Percentiles rank a stretch among this genome's conserved stretches.
These are phyloP conservation scores for Hypsopygia costalis DNA, from an alignment of 2,888 invertebrate species.

Conservation along the genomic window DNA sequence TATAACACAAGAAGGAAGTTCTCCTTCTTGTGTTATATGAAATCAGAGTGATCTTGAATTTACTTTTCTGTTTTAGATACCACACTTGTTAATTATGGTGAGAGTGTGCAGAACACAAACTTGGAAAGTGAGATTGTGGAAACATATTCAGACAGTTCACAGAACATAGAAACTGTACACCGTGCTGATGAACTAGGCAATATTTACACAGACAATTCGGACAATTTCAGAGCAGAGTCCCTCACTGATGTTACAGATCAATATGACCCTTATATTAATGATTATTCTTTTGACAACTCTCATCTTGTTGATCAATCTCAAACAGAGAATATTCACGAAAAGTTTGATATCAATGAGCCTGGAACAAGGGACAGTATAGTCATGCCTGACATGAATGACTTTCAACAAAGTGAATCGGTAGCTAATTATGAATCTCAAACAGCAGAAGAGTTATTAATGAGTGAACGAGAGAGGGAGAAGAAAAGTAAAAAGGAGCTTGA, in stretches of 20 bases:
- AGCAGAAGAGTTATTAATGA: slow-evolving; percentile 64
- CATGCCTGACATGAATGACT: slow-evolving; percentile 47
- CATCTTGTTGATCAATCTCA: slow-evolving; percentile 37
- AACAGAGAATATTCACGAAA: slow-evolving; percentile 34
- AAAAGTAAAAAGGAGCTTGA: slow-evolving; percentile 92
- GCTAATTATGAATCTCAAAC: slow-evolving; percentile 53
- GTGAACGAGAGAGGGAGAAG: slow-evolving; percentile 83
- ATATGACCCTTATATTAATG: slow-evolving; percentile 63
- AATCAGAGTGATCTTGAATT: neutral
- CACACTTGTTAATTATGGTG: slow-evolving; percentile 67
- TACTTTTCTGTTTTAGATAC: slow-evolving; percentile 47
- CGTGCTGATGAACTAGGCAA: slow-evolving; percentile 67
- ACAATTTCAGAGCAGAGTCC: slow-evolving; percentile 51
- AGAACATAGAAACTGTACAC: slow-evolving; percentile 56
- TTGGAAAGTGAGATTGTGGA: slow-evolving; percentile 55
- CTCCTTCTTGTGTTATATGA: too few relatives aligned
- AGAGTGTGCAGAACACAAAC: slow-evolving; percentile 40
- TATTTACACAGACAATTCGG: slow-evolving; percentile 61
- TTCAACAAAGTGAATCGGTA: slow-evolving; percentile 47
- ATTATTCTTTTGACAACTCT: slow-evolving; percentile 57
- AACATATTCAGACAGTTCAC: slow-evolving; percentile 56
- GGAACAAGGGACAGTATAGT: slow-evolving; percentile 35
- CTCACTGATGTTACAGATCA: slow-evolving; percentile 51
- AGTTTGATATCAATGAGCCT: slow-evolving; percentile 29
- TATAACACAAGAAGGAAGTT: too few relatives aligned